These are phyloP conservation scores for Idris sp. DNA, from an alignment of 1,140 invertebrate species.

Conservation along the genomic window DNA sequence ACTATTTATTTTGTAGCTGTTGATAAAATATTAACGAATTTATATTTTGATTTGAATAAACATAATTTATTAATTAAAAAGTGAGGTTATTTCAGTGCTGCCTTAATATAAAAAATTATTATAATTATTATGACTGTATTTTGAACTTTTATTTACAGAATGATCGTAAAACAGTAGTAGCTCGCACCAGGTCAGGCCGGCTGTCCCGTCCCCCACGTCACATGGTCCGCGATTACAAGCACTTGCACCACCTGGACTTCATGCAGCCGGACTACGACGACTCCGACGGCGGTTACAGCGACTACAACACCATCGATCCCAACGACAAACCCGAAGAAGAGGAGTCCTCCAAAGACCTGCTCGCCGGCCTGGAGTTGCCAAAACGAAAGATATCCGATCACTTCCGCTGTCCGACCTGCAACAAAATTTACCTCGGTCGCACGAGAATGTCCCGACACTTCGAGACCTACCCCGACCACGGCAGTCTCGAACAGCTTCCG, in stretches of 20 bases:
- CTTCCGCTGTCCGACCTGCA: conserved; percentile 80
- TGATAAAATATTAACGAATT: no score
- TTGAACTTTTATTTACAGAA: no score
- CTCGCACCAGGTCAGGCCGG: conserved; percentile 81
- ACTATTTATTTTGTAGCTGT: no score
- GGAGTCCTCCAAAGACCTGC: conserved; percentile 69
- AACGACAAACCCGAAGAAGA: conserved; percentile 75
- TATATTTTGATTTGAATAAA: no score
- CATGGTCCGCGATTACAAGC: conserved; percentile 84
- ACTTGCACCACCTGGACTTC: conserved; percentile 81
- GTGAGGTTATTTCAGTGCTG: no score
- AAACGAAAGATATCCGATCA: conserved; percentile 80
- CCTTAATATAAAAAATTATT: no score
- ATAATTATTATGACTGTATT: no score
- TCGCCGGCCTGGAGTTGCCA: conserved; percentile 73
- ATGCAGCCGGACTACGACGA: conserved; percentile 81
- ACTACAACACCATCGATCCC: conserved; percentile 81
- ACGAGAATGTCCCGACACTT: conserved; percentile 81
- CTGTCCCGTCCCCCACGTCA: conserved; percentile 83
- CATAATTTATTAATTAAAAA: no score
- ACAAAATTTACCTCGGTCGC: conserved; percentile 80
- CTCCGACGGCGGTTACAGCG: conserved; percentile 83
- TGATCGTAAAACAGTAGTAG: conserved; percentile 80
- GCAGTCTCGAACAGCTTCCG: conserved; percentile 76
- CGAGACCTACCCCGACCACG: conserved; percentile 82